Evolutionary conservation across 2,113 vertebrate genomes (phyloP), one percentile per base, ranked within the genome.

Genomic region (Lonchura striata): DNA sequence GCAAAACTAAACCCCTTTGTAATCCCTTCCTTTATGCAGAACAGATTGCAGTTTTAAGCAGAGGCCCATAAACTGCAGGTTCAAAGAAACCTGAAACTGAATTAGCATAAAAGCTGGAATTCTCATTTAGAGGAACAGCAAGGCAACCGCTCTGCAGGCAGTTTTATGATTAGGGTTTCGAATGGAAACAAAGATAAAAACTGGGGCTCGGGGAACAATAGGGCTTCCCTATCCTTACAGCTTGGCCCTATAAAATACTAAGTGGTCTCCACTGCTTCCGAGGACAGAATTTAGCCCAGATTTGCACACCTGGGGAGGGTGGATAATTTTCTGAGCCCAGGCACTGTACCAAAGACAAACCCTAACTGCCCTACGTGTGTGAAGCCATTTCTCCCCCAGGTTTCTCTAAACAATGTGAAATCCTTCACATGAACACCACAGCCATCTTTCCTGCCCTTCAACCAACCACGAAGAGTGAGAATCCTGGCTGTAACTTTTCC

Each of bases 31-130:
- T 98, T 98, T 98, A 98, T 97, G 97, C 94, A 96, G 98, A 98
- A 97, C 98, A 98, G 98, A 98, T 97, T 98, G 97, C 94, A 85
- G 95, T 96, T 98, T 98, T 97, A 98, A 97, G 97, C 97, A 88
- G 81, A 96, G 97, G 95, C 97, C 96, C 96, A 93, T 98, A 97
- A 98, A 97, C 94, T 96, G 97, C 94, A 97, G 97, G 97, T 98
- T 98, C 98, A 98, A 98, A 98, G 97, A 97, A 98, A 97, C 97
- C 97, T 97, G 97, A 98, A 97, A 96, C 92, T 65, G 46, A 97
- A 98, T 98, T 97, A 98, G 97, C 98, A 98, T 98, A 98, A 98
- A 98, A 98, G 97, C 98, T 98, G 98, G 97, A 97, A 97, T 98
- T 97, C 97, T 97, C 98, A 97, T 98, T 97, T 97, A 97, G 94